phyloP scores from a whole-genome alignment of 2,888 invertebrate species.

The Coelopa pilipes region DNA sequence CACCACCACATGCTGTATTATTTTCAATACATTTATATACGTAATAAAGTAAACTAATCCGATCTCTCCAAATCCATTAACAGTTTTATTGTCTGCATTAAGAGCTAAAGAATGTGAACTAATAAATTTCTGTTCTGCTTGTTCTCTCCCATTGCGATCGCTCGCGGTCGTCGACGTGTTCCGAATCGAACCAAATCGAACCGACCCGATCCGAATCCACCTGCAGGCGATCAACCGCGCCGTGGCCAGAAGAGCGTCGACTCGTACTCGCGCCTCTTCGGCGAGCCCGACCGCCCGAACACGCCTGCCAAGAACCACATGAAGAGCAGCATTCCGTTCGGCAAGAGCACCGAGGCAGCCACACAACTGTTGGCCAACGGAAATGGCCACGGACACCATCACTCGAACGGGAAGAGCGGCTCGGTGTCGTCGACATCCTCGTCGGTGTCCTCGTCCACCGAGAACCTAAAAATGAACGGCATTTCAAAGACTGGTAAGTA shows the following conservation, averaged over 20 bases:
- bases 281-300: conserved; percentile 69
- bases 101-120: too few species aligned
- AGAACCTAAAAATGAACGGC: conserved; percentile 62
- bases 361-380: conserved; percentile 57
- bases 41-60: too few species aligned
- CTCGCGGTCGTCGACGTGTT: neutral
- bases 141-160: neutral
- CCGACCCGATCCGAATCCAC: too few species aligned
- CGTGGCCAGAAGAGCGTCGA: conserved; percentile 67
- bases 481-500: conserved; percentile 61
- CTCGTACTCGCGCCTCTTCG: conserved; percentile 71
- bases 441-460: conserved; percentile 64
- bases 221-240: conserved; percentile 62
- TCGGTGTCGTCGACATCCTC: conserved; percentile 63
- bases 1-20: too few species aligned
- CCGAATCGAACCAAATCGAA: too few species aligned
- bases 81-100: too few species aligned
- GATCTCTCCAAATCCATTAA: too few species aligned
- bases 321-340: conserved; percentile 70
- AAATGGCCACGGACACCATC: conserved; percentile 52
- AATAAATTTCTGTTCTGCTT: neutral
- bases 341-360: conserved; percentile 61
- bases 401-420: conserved; percentile 60
- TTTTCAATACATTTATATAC: too few species aligned
- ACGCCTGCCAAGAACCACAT: conserved; percentile 70